Evolutionary conservation across 1,140 invertebrate genomes (phyloP).

Genomic region (Rhizoglyphus robini): DNA sequence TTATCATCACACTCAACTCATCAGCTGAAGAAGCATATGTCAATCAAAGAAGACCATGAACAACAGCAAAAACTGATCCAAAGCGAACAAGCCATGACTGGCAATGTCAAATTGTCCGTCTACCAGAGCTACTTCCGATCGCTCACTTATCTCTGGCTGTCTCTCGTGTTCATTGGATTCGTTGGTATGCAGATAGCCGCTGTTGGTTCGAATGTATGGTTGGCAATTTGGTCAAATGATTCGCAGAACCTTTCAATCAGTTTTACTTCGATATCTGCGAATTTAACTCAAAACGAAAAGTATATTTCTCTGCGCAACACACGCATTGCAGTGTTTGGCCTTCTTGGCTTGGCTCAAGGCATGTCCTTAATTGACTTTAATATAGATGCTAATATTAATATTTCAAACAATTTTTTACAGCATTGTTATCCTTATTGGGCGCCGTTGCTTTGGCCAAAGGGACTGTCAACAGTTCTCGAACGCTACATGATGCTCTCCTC

Average conservation of each 20-base stretch:
- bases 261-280: not conserved
- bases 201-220: slow-evolving; percentile 83
- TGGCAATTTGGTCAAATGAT: slow-evolving; percentile 48
- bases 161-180: slow-evolving; percentile 24
- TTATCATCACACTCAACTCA: no score
- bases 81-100: slow-evolving; percentile 73
- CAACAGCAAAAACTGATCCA: slow-evolving; percentile 67
- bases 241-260: not conserved
- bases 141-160: slow-evolving; percentile 22
- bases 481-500: slow-evolving; percentile 29
- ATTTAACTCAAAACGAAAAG: no score
- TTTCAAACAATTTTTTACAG: no score
- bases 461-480: slow-evolving; percentile 24
- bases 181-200: slow-evolving; percentile 44
- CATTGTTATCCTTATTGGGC: slow-evolving; percentile 23
- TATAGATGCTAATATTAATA: no score
- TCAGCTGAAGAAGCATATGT: not conserved
- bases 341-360: slow-evolving; percentile 26
- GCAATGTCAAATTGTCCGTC: slow-evolving; percentile 72
- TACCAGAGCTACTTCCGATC: slow-evolving; percentile 47
- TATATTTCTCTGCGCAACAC: slow-evolving; percentile 20
- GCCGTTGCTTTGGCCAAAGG: slow-evolving; percentile 25
- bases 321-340: slow-evolving; percentile 25
- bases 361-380: no score
- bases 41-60: not conserved